Percentiles rank a stretch among this genome's conserved stretches.
phyloP scores from a whole-genome alignment of 2,888 invertebrate genomes.

The Pimpla rufipes region DNA sequence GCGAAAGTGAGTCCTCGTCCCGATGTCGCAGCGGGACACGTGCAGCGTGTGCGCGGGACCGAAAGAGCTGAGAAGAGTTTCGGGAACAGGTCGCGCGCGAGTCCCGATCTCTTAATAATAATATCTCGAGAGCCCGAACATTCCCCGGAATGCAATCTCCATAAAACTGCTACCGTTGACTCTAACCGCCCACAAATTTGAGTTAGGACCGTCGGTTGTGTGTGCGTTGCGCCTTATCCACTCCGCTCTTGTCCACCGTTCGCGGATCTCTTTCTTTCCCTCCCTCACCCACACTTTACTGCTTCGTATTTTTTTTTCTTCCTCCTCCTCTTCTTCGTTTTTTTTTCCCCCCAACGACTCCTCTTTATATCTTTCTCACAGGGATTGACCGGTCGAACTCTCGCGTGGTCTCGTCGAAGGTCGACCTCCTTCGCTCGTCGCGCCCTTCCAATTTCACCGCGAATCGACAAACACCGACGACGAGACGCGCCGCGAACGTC shows the following conservation, averaged over 20 bases:
- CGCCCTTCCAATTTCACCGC: background rate
- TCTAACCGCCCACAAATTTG: slow-evolving; percentile 78
- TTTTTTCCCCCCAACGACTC: slow-evolving; percentile 9
- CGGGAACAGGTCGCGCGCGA: slow-evolving; percentile 58
- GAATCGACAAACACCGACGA: too few relatives aligned
- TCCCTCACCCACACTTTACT: slow-evolving; percentile 21
- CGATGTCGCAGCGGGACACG: too few relatives aligned
- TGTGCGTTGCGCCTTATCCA: slow-evolving; percentile 18
- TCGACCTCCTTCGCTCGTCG: background rate
- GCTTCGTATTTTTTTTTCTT: background rate
- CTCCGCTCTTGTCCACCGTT: slow-evolving; percentile 21
- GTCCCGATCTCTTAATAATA: slow-evolving; percentile 81
- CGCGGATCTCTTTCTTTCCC: slow-evolving; percentile 12
- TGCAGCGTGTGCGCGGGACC: too few relatives aligned
- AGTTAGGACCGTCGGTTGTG: slow-evolving; percentile 68
- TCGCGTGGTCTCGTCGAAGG: slow-evolving; percentile 28
- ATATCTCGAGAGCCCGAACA: slow-evolving; percentile 70
- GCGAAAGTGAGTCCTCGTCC: slow-evolving; percentile 46
- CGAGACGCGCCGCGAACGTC: background rate
- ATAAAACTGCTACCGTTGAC: slow-evolving; percentile 81
- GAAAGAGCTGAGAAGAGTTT: slow-evolving; percentile 31
- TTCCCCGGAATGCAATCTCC: slow-evolving; percentile 82
- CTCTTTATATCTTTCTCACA: slow-evolving; percentile 15
- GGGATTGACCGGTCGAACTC: slow-evolving; percentile 8
- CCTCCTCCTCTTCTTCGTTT: background rate